phyloP scores from a whole-genome alignment of 92 coral and sea anemone genomes.

The Porites evermanni region DNA sequence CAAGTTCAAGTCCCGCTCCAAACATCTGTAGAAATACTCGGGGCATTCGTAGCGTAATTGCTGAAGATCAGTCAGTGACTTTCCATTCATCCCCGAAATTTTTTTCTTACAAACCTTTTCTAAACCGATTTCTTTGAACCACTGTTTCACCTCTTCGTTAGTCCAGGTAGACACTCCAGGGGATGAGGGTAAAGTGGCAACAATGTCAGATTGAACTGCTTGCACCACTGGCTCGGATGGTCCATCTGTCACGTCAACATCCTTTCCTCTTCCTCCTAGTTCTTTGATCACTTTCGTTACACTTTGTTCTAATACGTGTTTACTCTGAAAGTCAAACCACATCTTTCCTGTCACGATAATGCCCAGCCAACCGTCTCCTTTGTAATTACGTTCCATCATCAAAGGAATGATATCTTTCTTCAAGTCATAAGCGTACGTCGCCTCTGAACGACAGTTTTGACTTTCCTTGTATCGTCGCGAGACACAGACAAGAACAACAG shows the following conservation, averaged over 20 bases:
- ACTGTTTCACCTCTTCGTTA: no score
- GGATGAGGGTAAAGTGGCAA: not conserved
- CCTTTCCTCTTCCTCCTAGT: constrained; percentile 50
- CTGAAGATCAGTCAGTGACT: constrained; percentile 44
- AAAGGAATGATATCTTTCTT: constrained; percentile 67
- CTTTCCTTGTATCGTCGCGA: no score
- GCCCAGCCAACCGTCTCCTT: constrained; percentile 77
- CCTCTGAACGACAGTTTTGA: no score
- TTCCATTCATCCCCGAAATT: constrained; percentile 44
- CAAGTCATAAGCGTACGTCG: constrained; percentile 47
- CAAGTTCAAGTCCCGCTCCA: constrained; percentile 30
- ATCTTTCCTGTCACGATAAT: constrained; percentile 38
- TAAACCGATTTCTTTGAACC: no score
- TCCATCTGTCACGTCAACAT: constrained; percentile 16
- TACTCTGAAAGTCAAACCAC: constrained; percentile 52
- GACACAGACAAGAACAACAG: no score
- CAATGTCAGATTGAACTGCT: not conserved
- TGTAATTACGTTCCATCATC: constrained; percentile 68
- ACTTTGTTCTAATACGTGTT: constrained; percentile 10
- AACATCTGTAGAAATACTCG: constrained; percentile 60
- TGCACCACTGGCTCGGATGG: not conserved
- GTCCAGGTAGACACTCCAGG: constrained; percentile 41
- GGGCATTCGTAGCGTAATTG: constrained; percentile 54
- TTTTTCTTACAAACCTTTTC: constrained; percentile 37
- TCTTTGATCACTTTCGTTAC: not conserved